A percentile compares a stretch with the other conserved stretches of the same genome.
Conservation (phyloP, 1,140 invertebrate genomes). For the Drosophila sucinea region DNA sequence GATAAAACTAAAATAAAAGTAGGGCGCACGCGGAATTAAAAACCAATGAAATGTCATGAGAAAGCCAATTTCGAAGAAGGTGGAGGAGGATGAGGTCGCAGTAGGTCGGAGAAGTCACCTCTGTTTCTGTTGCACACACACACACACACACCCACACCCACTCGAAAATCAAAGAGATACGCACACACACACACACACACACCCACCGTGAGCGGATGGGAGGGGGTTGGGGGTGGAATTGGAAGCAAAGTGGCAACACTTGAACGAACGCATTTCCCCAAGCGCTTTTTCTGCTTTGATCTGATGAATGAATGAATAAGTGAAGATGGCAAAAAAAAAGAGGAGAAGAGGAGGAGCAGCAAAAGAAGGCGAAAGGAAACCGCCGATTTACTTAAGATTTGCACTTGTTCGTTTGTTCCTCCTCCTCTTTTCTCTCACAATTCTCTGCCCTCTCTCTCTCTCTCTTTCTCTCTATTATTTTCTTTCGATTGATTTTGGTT, state of each 20-base stretch:
- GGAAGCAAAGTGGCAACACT: slow-evolving; percentile 18
- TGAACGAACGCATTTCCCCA: slow-evolving; percentile 20
- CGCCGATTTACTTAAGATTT: slow-evolving; percentile 47
- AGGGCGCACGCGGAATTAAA: slow-evolving; percentile 57
- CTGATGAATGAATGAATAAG: slow-evolving; percentile 20
- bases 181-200: slow-evolving; percentile 13
- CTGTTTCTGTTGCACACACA: slow-evolving; percentile 20
- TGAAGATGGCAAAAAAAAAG: slow-evolving; percentile 10
- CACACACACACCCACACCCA: slow-evolving; percentile 40
- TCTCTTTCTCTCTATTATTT: not conserved
- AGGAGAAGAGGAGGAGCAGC: not conserved
- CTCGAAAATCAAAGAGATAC: slow-evolving; percentile 62
- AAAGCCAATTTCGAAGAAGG: slow-evolving; percentile 50
- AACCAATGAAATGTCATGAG: slow-evolving; percentile 59
- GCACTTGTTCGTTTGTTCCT: slow-evolving; percentile 32
- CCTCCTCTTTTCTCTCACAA: not conserved
- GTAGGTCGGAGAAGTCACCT: slow-evolving; percentile 36
- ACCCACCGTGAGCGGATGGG: not conserved
- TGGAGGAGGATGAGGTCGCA: not conserved
- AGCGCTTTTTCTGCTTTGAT: slow-evolving; percentile 18
- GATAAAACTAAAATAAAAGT: slow-evolving; percentile 40
- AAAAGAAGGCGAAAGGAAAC: not conserved
- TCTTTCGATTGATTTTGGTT: slow-evolving; percentile 11
- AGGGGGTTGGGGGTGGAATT: not conserved
- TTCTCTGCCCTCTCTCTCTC: not conserved